Evolutionary conservation across 37 sponge, comb jelly and placozoan species (phyloP).

Genomic region (Spongilla lacustris): DNA sequence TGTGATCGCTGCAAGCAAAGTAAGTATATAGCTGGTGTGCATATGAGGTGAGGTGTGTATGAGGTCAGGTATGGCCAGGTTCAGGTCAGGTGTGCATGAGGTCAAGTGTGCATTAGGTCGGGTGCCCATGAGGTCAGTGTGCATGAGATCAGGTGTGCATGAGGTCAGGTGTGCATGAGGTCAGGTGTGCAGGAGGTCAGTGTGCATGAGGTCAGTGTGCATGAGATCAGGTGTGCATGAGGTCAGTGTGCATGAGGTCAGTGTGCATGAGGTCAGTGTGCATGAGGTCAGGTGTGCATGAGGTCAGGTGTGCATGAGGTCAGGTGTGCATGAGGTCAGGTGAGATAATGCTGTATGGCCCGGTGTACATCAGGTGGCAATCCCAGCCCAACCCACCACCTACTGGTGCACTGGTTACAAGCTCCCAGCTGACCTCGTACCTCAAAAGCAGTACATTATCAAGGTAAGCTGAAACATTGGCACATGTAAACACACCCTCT

Average conservation of each 20-base stretch:
- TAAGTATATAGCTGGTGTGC: neutral
- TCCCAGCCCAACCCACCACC: conserved; percentile 33
- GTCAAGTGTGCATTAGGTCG: too few relatives aligned
- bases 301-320: neutral
- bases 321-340: too few relatives aligned
- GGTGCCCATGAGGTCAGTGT: too few relatives aligned
- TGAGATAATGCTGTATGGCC: too few relatives aligned
- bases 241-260: too few relatives aligned
- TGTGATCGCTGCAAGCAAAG: neutral
- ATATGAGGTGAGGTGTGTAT: neutral
- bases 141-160: too few relatives aligned
- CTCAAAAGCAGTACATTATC: conserved; percentile 19
- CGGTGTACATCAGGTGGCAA: neutral
- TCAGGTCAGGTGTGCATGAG: neutral
- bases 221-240: neutral
- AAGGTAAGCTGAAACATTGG: conserved; percentile 12
- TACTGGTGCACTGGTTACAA: conserved; percentile 40
- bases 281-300: neutral
- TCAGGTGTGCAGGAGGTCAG: too few relatives aligned
- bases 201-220: too few relatives aligned
- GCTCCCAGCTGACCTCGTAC: conserved; percentile 4
- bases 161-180: too few relatives aligned
- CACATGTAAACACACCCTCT: neutral
- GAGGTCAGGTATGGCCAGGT: too few relatives aligned
- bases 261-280: too few relatives aligned